These are phyloP conservation scores for Epinotia brunnichana DNA, from an alignment of 2,888 invertebrate species.

Conservation along the genomic window DNA sequence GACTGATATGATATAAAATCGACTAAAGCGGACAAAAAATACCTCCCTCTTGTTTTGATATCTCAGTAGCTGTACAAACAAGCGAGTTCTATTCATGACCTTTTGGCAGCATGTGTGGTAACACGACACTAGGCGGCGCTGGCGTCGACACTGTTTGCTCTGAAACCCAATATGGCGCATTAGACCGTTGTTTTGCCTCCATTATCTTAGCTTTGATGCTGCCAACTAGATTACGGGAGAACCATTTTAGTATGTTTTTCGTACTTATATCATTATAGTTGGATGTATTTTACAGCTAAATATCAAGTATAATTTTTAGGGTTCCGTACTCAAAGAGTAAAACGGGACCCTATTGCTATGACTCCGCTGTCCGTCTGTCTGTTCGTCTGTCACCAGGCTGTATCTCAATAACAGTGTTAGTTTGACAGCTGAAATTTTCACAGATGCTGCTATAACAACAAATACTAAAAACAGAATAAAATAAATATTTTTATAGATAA, in stretches of 20 bases:
- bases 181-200: constrained; percentile 81
- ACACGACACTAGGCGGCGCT: constrained; percentile 68
- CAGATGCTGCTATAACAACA: no score
- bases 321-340: no score
- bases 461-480: no score
- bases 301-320: no score
- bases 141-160: constrained; percentile 66
- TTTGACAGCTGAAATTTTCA: no score
- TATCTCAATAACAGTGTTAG: no score
- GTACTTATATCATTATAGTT: constrained; percentile 26
- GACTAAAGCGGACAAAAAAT: constrained; percentile 18
- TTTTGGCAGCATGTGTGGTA: constrained; percentile 74
- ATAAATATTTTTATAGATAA: no score
- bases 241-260: constrained; percentile 25
- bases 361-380: no score
- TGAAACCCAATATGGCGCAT: constrained; percentile 78
- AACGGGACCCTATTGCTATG: no score
- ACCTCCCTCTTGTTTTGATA: constrained; percentile 54
- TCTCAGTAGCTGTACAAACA: constrained; percentile 66
- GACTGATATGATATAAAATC: neutral
- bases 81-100: constrained; percentile 73
- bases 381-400: no score
- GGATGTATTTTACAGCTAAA: neutral
- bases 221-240: constrained; percentile 64
- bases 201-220: constrained; percentile 80